Conservation (phyloP, 2,797 vertebrate genomes). For the Nothura maculosa region DNA sequence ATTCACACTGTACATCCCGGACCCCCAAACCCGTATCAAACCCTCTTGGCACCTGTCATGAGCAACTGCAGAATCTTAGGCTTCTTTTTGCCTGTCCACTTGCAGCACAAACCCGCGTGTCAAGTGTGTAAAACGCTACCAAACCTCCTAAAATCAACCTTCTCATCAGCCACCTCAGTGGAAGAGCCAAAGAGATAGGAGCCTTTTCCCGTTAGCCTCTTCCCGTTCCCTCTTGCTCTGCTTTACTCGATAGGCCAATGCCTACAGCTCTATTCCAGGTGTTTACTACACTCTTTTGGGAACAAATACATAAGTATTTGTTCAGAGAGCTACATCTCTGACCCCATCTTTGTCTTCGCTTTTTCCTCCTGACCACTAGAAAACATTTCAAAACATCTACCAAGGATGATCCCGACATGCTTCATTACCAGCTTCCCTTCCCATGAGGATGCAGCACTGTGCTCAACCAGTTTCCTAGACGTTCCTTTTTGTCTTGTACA, state of each 20-base stretch:
- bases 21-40: constrained; percentile 77
- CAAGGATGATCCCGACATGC: neutral
- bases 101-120: constrained; percentile 7
- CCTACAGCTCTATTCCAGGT: neutral
- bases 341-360: accelerated
- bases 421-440: neutral
- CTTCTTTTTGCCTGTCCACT: neutral
- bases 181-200: neutral
- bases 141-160: neutral
- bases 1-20: constrained; percentile 85
- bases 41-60: constrained; percentile 79
- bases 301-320: neutral
- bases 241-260: neutral
- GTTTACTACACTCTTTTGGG: neutral
- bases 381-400: accelerated
- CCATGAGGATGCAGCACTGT: accelerated
- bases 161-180: neutral
- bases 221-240: neutral
- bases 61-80: constrained; percentile 52
- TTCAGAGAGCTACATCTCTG: accelerated
- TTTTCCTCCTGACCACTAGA: neutral
- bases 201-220: accelerated
- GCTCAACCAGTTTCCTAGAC: neutral
- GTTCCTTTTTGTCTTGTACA: neutral
- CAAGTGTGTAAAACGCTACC: neutral